Percentiles rank a stretch among this genome's conserved stretches.
These are phyloP conservation scores for Bradypodion ventrale DNA, from an alignment of 2,797 vertebrate species.

Conservation along the genomic window DNA sequence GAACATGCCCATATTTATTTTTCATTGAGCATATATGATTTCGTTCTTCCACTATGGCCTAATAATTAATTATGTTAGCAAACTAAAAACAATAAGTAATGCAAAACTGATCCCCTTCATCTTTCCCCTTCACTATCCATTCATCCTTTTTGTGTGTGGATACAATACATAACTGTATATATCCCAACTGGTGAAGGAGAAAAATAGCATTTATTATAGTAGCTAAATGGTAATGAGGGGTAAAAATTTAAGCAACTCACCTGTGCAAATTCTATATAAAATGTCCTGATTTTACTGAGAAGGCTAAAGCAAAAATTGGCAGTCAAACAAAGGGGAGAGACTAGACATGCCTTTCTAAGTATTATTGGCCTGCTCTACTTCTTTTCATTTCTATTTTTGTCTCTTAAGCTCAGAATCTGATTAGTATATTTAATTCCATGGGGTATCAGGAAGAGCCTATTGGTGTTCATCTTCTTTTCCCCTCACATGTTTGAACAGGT, in stretches of 20 bases:
- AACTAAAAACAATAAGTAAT: slow-evolving; percentile 51
- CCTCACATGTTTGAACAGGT: slow-evolving; percentile 36
- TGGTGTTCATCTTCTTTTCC: slow-evolving; percentile 46
- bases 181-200: slow-evolving; percentile 24
- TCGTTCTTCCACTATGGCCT: neutral
- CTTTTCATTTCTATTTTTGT: slow-evolving; percentile 86
- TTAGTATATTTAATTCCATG: slow-evolving; percentile 86
- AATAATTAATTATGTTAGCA: slow-evolving; percentile 33
- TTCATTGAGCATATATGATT: slow-evolving; percentile 9
- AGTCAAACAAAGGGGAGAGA: slow-evolving; percentile 62
- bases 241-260: slow-evolving; percentile 48
- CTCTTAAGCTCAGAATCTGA: slow-evolving; percentile 85
- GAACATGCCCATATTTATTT: neutral
- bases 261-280: slow-evolving; percentile 46
- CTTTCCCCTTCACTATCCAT: slow-evolving; percentile 2
- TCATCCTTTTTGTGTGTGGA: slow-evolving; percentile 35
- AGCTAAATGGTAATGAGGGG: slow-evolving; percentile 12
- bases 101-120: slow-evolving; percentile 18
- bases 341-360: slow-evolving; percentile 37
- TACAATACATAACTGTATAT: neutral
- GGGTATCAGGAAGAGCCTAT: slow-evolving; percentile 70
- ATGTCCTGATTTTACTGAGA: slow-evolving; percentile 35
- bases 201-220: slow-evolving; percentile 11
- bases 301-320: slow-evolving; percentile 47
- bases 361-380: slow-evolving; percentile 79